Evolutionary conservation across 2,888 invertebrate genomes (phyloP).

Genomic region (Drosophila basisetae): DNA sequence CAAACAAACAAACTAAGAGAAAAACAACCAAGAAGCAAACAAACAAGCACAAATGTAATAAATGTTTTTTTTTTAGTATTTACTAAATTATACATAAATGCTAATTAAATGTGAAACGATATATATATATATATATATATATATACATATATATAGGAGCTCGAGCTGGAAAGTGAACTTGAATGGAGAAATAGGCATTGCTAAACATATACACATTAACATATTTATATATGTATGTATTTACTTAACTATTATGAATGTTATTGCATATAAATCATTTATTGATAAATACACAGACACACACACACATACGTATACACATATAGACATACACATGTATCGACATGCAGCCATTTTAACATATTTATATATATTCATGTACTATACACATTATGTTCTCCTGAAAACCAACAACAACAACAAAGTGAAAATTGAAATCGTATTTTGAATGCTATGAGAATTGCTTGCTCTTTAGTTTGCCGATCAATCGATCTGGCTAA

Average conservation of each 20-base stretch:
- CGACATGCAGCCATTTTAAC: slow-evolving; percentile 29
- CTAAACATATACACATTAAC: slow-evolving; percentile 63
- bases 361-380: neutral
- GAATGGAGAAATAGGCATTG: slow-evolving; percentile 31
- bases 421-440: neutral
- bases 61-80: slow-evolving; percentile 39
- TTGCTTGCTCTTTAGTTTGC: neutral
- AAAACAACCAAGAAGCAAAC: slow-evolving; percentile 7
- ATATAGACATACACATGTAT: slow-evolving; percentile 26
- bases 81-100: slow-evolving; percentile 31
- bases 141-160: slow-evolving; percentile 7
- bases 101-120: slow-evolving; percentile 31
- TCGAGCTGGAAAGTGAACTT: slow-evolving; percentile 21
- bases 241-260: slow-evolving; percentile 76
- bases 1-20: slow-evolving; percentile 9
- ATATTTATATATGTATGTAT: slow-evolving; percentile 71
- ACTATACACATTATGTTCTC: slow-evolving; percentile 2
- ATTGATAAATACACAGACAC: slow-evolving; percentile 36
- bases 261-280: slow-evolving; percentile 74
- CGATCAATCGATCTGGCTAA: neutral
- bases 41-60: slow-evolving; percentile 42
- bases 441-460: neutral
- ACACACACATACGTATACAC: slow-evolving; percentile 46
- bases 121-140: slow-evolving; percentile 25
- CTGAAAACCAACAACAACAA: neutral